A percentile compares a stretch with the other conserved stretches of the same genome.
Conservation (phyloP, 2,797 vertebrate genomes). For the Coranthus polyacanthus region DNA sequence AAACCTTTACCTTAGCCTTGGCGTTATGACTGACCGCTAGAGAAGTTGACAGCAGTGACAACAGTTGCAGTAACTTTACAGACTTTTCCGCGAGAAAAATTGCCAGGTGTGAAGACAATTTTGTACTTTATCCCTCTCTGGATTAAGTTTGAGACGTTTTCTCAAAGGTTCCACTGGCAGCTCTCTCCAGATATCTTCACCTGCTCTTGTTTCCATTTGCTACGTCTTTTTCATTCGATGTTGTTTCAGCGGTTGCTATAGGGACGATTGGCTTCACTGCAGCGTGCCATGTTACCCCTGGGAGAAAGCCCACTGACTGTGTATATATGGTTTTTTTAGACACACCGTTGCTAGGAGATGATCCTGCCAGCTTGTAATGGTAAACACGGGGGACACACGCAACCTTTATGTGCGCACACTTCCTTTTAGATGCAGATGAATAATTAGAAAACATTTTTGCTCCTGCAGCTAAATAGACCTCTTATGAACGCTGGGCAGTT, state of each 20-base stretch:
- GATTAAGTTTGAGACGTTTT: conserved; percentile 37
- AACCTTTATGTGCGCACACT: conserved; percentile 57
- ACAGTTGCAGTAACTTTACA: background rate
- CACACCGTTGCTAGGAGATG: conserved; percentile 82
- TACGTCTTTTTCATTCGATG: conserved; percentile 43
- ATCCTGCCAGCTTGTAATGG: conserved; percentile 65
- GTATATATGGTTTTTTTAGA: conserved; percentile 65
- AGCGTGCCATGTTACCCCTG: conserved; percentile 64
- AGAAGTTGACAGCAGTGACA: background rate
- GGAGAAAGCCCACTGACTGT: conserved; percentile 68
- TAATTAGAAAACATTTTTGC: conserved; percentile 34
- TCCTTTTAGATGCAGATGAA: conserved; percentile 46
- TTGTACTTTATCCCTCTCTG: conserved; percentile 8
- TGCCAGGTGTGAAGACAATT: background rate
- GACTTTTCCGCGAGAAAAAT: conserved; percentile 2
- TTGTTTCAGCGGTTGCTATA: conserved; percentile 78
- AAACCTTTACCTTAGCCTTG: background rate
- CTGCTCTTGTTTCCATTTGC: conserved; percentile 59
- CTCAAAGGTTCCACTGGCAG: conserved; percentile 44
- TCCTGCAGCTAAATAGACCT: conserved; percentile 33
- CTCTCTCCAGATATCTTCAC: conserved; percentile 44
- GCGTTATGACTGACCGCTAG: background rate
- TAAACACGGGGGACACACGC: conserved; percentile 69
- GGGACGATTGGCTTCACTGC: conserved; percentile 67
- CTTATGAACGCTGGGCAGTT: too few relatives aligned